Base-by-base conservation (phyloP, 2,797 vertebrate species). In the Lutjanus argentimaculatus region DNA sequence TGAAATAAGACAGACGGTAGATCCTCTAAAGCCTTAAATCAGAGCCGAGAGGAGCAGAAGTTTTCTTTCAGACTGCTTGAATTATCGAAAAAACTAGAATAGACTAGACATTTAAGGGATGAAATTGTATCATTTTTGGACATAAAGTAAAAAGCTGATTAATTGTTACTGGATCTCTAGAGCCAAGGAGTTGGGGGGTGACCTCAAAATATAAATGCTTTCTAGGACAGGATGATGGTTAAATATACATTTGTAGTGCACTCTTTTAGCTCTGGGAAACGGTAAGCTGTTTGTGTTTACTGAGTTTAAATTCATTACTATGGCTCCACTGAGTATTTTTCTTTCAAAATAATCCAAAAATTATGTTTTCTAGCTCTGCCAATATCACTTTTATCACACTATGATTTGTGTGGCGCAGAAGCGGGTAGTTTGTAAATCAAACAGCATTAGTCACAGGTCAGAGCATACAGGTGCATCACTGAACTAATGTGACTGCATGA, bases 391-490 rank as follows among this genome's bases (percentile, higher is more conserved):
- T 63, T 49, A 49, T 55, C 14, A 30, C 17, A 58, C 12, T 16
- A 17, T 71, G 8, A 36, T 48, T 16, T 30, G 10, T 25, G n/a
- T 11, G 6, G n/a, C 14, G 25, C 1, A 30, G n/a, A 59, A 22
- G n/a, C 25, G 56, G 7, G 19, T 36, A 0, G 45, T 76, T 53
- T 65, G 52, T 53, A n/a, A 64, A 53, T 69, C 22, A 46, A 52
- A 52, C 17, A 21, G 58, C 57, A 43, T 67, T 56, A 61, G 48
- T 72, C 63, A 76, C 53, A 65, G 72, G 52, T 75, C 21, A 51
- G 58, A 57, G 42, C 13, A 19, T 30, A 19, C 51, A 52, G 52
- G 21, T 45, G 58, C 57, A 63, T 52, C 15, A 7, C 21, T 43
- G 57, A 63, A 56, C 45, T 30, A 14, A 72, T 72, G 21, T 14